A percentile compares a stretch with the other conserved stretches of the same genome.
These are phyloP conservation scores for Jaculus jaculus DNA, from an alignment of 2,113 vertebrate species.

Conservation along the genomic window DNA sequence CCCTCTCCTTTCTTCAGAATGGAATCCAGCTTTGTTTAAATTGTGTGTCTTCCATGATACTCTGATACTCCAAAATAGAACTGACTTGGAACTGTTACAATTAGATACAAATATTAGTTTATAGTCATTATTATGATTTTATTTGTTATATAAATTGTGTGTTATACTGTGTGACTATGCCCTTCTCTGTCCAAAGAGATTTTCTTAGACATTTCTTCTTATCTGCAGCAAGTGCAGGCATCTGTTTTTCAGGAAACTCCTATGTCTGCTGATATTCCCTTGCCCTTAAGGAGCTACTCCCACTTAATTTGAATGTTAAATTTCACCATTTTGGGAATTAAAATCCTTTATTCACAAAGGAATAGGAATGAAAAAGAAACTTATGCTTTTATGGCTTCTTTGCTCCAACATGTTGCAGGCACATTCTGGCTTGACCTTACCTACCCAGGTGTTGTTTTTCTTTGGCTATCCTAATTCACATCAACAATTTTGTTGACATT, in stretches of 20 bases:
- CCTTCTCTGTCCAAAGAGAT: neutral
- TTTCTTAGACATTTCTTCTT: neutral
- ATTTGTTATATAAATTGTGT: neutral
- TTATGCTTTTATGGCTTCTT: neutral
- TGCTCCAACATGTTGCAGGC: neutral
- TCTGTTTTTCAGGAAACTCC: neutral
- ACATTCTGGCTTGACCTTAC: neutral
- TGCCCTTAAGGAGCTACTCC: neutral
- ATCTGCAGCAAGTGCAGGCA: neutral
- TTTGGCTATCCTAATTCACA: neutral
- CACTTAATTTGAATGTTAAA: neutral
- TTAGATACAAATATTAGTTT: neutral
- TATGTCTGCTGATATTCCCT: neutral
- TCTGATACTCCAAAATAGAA: neutral
- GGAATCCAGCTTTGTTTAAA: neutral
- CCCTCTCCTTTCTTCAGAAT: neutral
- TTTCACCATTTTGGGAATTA: neutral
- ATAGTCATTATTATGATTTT: neutral
- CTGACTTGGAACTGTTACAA: neutral
- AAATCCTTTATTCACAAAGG: neutral
- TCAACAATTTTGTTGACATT: neutral
- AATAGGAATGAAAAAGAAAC: no score
- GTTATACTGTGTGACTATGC: neutral
- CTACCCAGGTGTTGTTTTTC: neutral
- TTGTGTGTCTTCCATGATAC: neutral